Evolutionary conservation across 1,140 invertebrate genomes (phyloP), one percentile per base, ranked within the genome.

Genomic region (Cydia splendana): DNA sequence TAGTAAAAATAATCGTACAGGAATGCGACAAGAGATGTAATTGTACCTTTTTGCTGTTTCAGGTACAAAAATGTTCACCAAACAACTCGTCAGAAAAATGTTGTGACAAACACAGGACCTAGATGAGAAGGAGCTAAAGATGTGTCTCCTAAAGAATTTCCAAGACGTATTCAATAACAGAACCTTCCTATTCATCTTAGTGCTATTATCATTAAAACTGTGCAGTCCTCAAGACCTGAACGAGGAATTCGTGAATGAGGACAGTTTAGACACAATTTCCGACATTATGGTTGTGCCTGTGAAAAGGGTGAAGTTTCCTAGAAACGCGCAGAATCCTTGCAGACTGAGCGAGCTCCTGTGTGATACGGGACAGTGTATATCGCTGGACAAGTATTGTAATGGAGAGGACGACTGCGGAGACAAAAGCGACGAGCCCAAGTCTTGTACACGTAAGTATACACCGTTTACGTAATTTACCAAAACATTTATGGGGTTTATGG

Each of bases 361-460:
- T 90, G 94, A 95, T 82, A 95, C 95, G 42, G 95, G 95, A 51
- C 94, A 95, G 81, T 97, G 97, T 91, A 94, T 97, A 80, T 95
- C 95, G 7, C 93, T 96, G 84, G 96, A 97, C 89, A 95, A 95
- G 82, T 97, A 95, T 90, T 97, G 97, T 89, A 96, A 97, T 87
- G 96, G 96, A 5, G 94, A 95, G 76, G 95, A 96, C 82, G 96
- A 97, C 89, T 97, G 97, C 85, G 94, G 94, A 2, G 96, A 97
- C 88, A 95, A 96, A 82, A 96, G 95, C 74, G 96, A 97, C 87
- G 97, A 97, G 88, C 96, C 95, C 0, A 94, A 94, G 86, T 95
- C 95, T 84, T 97, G 96, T 88, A 95, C 96, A 81, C 96, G 97
- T 97, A 94, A 96, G 96, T 96, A 79, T 74, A 76, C 77, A 30